Percentiles rank a stretch among this genome's conserved stretches.
These are phyloP conservation scores for Cydia splendana DNA, from an alignment of 1,140 invertebrate genomes.

Conservation along the genomic window DNA sequence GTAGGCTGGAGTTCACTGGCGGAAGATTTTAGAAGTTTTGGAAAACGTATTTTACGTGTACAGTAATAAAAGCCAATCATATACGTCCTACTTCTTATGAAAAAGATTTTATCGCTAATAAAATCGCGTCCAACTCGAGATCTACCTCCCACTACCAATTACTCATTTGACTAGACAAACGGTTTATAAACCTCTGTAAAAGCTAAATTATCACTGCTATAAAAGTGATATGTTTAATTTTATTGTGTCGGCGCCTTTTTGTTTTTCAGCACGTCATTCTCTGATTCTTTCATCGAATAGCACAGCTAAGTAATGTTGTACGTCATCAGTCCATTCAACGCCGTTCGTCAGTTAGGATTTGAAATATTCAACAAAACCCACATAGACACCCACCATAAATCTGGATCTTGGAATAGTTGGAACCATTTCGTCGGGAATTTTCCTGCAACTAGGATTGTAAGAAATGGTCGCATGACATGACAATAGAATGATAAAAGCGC, in stretches of 20 bases:
- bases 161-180: slow-evolving; percentile 1
- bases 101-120: neutral
- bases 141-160: slow-evolving; percentile 15
- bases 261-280: neutral
- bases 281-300: neutral
- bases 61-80: too few relatives aligned
- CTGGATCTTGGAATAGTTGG: neutral
- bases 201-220: neutral
- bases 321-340: neutral
- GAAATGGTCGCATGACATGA: neutral
- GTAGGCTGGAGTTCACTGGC: too few relatives aligned
- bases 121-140: neutral
- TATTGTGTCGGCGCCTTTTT: slow-evolving; percentile 1
- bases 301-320: neutral
- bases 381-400: neutral
- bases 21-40: too few relatives aligned
- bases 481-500: too few relatives aligned
- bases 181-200: slow-evolving; percentile 8
- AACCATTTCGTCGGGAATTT: neutral
- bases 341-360: neutral
- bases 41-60: too few relatives aligned
- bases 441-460: too few relatives aligned
- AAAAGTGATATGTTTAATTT: slow-evolving; percentile 4
- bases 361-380: neutral
- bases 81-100: neutral